Evolutionary conservation across 2,113 vertebrate species (phyloP), one percentile per base, ranked within the genome.

Genomic region (Nestor notabilis): DNA sequence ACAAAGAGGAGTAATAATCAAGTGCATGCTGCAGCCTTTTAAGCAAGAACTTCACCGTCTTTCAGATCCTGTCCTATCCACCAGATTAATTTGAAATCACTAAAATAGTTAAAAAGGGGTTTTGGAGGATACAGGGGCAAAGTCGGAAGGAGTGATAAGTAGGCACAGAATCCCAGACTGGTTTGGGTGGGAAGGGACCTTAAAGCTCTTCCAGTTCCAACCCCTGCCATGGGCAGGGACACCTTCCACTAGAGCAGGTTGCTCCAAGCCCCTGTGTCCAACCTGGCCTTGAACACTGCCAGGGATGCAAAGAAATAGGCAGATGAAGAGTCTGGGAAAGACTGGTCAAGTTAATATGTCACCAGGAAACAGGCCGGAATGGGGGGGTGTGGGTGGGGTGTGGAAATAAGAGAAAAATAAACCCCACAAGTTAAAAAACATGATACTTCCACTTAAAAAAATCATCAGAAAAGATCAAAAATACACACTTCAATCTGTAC

Each of bases 1-100:
- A 55, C 60, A 77, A 76, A 76, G 29, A 39, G 29, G 7, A n/a
- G 49, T 37, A 83, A 46, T 16, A 46, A 72, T 5, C 0, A 0
- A 69, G 33, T 5, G 7, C 31, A 50, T 0, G 0, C 10, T 77
- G 33, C 63, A 61, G 49, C 35, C 47, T 72, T 89, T 72, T 31
- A 31, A 90, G 21, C 24, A 35, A 35, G 60, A 87, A 39, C 16
- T 39, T n/a, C 28, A 27, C 28, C 33, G 61, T 23, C 47, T 83
- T 68, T 25, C 60, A 49, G 9, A 35, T 56, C 49, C 35, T 63
- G 25, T 64, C 47, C 39, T 46, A 5, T n/a, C 49, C 17, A 5
- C 39, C 25, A 49, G 75, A 66, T n/a, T 31, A 0, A 68, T 31
- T 11, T 41, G 33, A 85, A 85, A 82, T 60, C 52, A 49, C 79